phyloP scores from a whole-genome alignment of 2,113 vertebrate species.

The Myrmecophaga tridactyla region DNA sequence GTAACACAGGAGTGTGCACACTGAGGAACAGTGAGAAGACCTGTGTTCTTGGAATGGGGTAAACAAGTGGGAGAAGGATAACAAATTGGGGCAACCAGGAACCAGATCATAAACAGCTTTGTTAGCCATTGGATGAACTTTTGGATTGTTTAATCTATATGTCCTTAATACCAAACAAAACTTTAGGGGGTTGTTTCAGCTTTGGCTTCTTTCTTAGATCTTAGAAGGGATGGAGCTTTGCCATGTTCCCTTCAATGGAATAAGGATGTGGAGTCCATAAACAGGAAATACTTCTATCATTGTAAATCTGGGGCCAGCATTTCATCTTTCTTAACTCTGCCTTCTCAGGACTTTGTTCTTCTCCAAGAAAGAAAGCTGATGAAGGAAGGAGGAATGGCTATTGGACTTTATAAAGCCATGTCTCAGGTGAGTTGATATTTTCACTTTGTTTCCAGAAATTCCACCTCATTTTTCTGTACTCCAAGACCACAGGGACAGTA shows the following conservation, averaged over 20 bases:
- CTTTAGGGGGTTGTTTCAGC: not conserved
- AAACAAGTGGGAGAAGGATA: not conserved
- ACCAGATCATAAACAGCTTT: not conserved
- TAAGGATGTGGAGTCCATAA: not conserved
- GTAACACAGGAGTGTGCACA: not conserved
- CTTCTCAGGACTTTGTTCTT: conserved; percentile 32
- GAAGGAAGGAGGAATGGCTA: conserved; percentile 53
- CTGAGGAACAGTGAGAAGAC: not conserved
- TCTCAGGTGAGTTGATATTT: conserved; percentile 49
- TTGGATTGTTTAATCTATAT: not conserved
- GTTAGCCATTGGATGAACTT: not conserved
- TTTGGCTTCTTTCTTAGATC: not conserved
- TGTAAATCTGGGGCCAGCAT: not conserved
- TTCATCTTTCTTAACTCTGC: not conserved
- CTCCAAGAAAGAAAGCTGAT: conserved; percentile 39
- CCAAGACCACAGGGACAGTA: not conserved
- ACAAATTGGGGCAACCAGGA: not conserved
- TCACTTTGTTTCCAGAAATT: conserved; percentile 32
- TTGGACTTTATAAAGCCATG: conserved; percentile 55
- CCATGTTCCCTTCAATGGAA: too few relatives aligned
- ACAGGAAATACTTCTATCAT: not conserved
- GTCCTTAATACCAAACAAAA: not conserved
- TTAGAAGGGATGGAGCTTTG: not conserved
- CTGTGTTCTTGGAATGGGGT: not conserved
- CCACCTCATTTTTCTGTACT: not conserved